Evolutionary conservation across 2,888 invertebrate species (phyloP).

Genomic region (Brachypterus glaber): DNA sequence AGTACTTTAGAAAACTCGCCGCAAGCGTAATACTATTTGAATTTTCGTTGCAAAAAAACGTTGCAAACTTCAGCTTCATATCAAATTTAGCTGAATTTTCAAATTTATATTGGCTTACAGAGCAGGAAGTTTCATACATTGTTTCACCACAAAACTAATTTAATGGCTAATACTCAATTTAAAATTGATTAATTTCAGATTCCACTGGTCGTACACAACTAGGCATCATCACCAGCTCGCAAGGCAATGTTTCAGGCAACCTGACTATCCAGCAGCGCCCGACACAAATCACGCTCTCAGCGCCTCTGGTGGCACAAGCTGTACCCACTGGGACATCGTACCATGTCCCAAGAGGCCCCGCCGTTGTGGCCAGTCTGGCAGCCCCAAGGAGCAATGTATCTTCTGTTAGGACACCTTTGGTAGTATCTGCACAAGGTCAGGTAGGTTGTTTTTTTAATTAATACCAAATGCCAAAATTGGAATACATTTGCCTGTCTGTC

Average conservation of each 20-base stretch:
- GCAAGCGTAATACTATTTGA: too few species aligned
- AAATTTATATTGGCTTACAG: too few species aligned
- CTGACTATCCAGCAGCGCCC: constrained; percentile 34
- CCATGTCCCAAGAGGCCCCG: constrained; percentile 51
- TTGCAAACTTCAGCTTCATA: too few species aligned
- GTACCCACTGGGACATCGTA: constrained; percentile 34
- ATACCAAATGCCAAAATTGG: too few species aligned
- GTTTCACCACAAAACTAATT: too few species aligned
- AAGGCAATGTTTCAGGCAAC: constrained; percentile 14
- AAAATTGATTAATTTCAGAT: too few species aligned
- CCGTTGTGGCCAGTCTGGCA: constrained; percentile 65
- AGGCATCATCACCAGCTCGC: constrained; percentile 16
- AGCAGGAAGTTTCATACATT: too few species aligned
- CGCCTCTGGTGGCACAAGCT: constrained; percentile 33
- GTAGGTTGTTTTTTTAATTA: constrained; percentile 15
- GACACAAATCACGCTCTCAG: constrained; percentile 37
- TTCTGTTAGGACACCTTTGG: constrained; percentile 36
- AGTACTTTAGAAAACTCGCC: too few species aligned
- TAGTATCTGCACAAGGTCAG: constrained; percentile 34
- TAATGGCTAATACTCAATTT: too few species aligned
- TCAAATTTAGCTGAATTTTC: too few species aligned
- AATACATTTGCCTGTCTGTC: too few species aligned
- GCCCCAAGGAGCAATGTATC: constrained; percentile 57
- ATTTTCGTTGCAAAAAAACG: too few species aligned
- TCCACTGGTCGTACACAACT: constrained; percentile 24